Evolutionary conservation across 2,113 vertebrate species (phyloP).

Genomic region (Leucoraja erinaceus): DNA sequence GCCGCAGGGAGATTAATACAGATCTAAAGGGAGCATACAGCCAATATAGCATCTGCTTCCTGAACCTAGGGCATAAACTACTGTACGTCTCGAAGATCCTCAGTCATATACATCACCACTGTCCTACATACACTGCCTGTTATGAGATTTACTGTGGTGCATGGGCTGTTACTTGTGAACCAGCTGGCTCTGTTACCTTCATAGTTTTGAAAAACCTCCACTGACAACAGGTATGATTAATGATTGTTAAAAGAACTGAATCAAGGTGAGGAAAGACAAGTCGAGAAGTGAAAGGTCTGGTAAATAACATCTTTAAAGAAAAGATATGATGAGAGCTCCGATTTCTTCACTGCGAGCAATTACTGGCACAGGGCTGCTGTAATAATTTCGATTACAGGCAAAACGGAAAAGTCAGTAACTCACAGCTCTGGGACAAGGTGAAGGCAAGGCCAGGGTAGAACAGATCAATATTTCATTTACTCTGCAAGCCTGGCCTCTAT

Average conservation of each 20-base stretch:
- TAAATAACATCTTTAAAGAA: constrained; percentile 87
- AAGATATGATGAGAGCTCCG: constrained; percentile 86
- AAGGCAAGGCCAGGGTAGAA: constrained; percentile 95
- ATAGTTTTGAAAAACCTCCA: constrained; percentile 88
- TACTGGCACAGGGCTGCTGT: constrained; percentile 93
- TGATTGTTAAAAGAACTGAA: constrained; percentile 87
- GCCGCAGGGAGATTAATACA: constrained; percentile 54
- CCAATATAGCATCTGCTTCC: constrained; percentile 59
- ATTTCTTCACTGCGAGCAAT: constrained; percentile 94
- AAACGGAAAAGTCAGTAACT: constrained; percentile 98
- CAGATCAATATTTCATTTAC: constrained; percentile 99
- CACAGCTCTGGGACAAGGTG: constrained; percentile 95
- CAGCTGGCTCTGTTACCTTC: constrained; percentile 64
- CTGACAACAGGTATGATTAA: constrained; percentile 85
- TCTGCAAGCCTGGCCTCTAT: constrained; percentile 81
- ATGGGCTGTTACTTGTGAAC: constrained; percentile 53
- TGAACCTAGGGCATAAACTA: constrained; percentile 79
- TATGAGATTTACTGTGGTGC: constrained; percentile 66
- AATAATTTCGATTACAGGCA: constrained; percentile 99
- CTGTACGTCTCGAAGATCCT: constrained; percentile 63
- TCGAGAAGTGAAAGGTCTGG: constrained; percentile 71
- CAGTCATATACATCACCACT: constrained; percentile 69
- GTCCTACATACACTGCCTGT: constrained; percentile 59
- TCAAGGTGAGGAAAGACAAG: constrained; percentile 84
- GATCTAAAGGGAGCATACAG: constrained; percentile 53